Evolutionary conservation across 37 sponge, comb jelly and placozoan genomes (phyloP), one percentile per base, ranked within the genome.

Genomic region (Lycopodina hypogea): DNA sequence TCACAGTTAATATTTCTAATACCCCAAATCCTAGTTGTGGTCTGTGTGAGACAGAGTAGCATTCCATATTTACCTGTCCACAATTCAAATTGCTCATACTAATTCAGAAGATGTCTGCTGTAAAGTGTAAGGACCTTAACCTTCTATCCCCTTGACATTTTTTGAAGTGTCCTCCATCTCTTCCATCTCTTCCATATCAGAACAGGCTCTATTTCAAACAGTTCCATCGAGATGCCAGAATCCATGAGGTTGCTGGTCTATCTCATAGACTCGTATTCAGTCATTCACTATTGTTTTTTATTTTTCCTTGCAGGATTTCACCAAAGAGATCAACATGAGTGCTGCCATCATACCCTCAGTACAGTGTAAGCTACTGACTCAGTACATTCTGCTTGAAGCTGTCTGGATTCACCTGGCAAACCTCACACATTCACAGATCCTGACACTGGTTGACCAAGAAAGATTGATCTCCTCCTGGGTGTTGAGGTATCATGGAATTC

Each of bases 401-500:
- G n/a, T n/a, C n/a, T n/a, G n/a, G n/a, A n/a, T n/a, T n/a, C n/a
- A n/a, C n/a, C n/a, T n/a, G n/a, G n/a, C n/a, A n/a, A n/a, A n/a
- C n/a, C n/a, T n/a, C n/a, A n/a, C n/a, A n/a, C n/a, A n/a, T n/a
- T n/a, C n/a, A n/a, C n/a, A n/a, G n/a, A n/a, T n/a, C n/a, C n/a
- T n/a, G n/a, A n/a, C n/a, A n/a, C n/a, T n/a, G n/a, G n/a, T n/a
- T n/a, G n/a, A n/a, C n/a, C n/a, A n/a, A 55, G 69, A 12, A 78
- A 67, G 36, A 80, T 71, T 39, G 72, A 71, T 42, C 14, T 81
- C 6, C 73, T 81, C 45, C 74, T 81, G 11, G 82, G 82, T 35
- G 80, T 36, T 19, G 80, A 80, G 21, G 45, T 80, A 22, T 80
- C 56, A 28, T 50, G 51, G 66, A 58, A 42, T 36, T 59, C n/a